A percentile compares a stretch with the other conserved stretches of the same genome.
Evolutionary conservation across 2,888 invertebrate species (phyloP).

Genomic region (Diarsia brunnea): DNA sequence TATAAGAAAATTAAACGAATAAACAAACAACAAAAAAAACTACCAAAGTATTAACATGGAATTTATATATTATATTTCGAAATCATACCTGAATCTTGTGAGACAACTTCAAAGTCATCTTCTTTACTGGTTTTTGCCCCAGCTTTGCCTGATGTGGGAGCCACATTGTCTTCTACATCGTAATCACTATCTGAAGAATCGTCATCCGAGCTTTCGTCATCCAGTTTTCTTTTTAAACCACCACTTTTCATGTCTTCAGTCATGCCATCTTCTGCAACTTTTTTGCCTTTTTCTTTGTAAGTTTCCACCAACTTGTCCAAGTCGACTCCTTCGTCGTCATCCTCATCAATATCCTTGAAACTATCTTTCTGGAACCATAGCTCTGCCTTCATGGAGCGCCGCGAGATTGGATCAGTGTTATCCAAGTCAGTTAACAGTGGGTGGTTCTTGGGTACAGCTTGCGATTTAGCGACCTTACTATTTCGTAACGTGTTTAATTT

Average conservation of each 20-base stretch:
- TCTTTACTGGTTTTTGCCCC: constrained; percentile 86
- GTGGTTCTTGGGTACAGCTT: constrained; percentile 87
- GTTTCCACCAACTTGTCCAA: constrained; percentile 94
- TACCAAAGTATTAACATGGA: neutral
- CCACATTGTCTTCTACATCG: constrained; percentile 84
- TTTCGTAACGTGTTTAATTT: constrained; percentile 85
- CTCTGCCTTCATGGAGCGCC: constrained; percentile 94
- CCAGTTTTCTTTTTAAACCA: constrained; percentile 76
- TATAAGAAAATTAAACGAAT: constrained; percentile 69
- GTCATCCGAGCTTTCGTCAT: constrained; percentile 84
- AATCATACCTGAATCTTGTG: constrained; percentile 89
- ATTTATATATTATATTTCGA: neutral
- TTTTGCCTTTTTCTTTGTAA: constrained; percentile 93
- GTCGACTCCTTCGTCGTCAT: constrained; percentile 97
- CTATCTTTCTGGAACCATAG: constrained; percentile 97
- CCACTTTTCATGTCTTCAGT: constrained; percentile 59
- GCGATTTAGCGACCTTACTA: constrained; percentile 75
- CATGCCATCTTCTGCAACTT: constrained; percentile 76
- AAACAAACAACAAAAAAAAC: neutral
- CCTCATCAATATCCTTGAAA: constrained; percentile 95
- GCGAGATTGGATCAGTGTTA: constrained; percentile 93
- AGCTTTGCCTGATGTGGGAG: constrained; percentile 69
- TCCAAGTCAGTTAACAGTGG: constrained; percentile 96
- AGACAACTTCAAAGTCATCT: constrained; percentile 92
- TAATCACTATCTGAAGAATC: constrained; percentile 88